Conservation (phyloP, 1,140 invertebrate species). For the Zaprionus nigranus region DNA sequence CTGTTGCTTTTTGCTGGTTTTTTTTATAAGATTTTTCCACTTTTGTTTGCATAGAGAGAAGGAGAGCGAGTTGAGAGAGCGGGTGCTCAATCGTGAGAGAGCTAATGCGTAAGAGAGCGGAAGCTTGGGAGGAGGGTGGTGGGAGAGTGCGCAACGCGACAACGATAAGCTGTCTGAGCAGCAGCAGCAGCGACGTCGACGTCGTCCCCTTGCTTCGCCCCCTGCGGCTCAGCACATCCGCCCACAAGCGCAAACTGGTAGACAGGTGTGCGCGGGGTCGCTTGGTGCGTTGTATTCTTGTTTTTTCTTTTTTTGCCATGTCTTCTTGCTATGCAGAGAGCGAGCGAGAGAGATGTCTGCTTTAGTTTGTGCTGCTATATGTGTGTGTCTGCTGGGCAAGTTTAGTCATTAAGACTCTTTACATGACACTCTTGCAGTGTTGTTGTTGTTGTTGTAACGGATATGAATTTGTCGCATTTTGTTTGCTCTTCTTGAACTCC, state of each 20-base stretch:
- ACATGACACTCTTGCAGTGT: conserved; percentile 13
- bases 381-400: conserved; percentile 25
- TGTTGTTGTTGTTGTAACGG: conserved; percentile 61
- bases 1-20: conserved; percentile 25
- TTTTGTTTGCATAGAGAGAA: conserved; percentile 33
- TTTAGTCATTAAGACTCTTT: conserved; percentile 62
- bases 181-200: conserved; percentile 14
- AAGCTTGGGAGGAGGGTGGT: conserved; percentile 23
- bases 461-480: conserved; percentile 60
- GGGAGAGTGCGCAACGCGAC: conserved; percentile 49
- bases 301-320: conserved; percentile 48
- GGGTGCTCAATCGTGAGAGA: not conserved
- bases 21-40: conserved; percentile 26
- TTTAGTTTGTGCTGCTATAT: not conserved
- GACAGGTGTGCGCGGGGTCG: conserved; percentile 62
- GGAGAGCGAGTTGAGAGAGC: conserved; percentile 9
- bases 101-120: conserved; percentile 15
- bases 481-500: conserved; percentile 11
- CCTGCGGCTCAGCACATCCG: not conserved
- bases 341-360: conserved; percentile 2
- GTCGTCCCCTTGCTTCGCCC: not conserved
- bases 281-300: conserved; percentile 52
- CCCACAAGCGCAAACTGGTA: conserved; percentile 26
- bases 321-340: conserved; percentile 45
- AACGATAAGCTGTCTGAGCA: conserved; percentile 71